These are phyloP conservation scores for Xestia xanthographa DNA, from an alignment of 2,888 invertebrate species.

Conservation along the genomic window DNA sequence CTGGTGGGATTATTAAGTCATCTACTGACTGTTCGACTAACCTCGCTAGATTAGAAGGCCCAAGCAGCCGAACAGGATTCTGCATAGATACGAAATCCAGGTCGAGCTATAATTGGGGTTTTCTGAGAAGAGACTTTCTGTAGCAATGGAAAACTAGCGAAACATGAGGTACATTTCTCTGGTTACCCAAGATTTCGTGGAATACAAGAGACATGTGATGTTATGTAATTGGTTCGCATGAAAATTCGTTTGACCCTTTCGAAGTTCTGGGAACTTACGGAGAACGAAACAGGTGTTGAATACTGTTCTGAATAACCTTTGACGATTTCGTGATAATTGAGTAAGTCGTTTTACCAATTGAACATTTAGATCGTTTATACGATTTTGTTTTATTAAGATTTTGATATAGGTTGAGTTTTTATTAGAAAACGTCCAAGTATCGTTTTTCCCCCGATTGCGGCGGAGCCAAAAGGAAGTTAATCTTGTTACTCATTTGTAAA, in stretches of 20 bases:
- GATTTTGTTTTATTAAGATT: neutral
- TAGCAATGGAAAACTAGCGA: no score
- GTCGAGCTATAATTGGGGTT: neutral
- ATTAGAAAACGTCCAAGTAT: neutral
- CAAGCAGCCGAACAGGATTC: neutral
- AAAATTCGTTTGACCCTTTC: slow-evolving; percentile 12
- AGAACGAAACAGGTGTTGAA: neutral
- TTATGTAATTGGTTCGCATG: neutral
- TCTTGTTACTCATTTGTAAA: neutral
- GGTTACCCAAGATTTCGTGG: neutral
- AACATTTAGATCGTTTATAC: neutral
- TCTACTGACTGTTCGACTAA: neutral
- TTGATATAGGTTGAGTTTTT: neutral
- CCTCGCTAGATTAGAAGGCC: neutral
- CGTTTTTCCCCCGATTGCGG: neutral
- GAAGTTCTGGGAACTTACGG: slow-evolving; percentile 3
- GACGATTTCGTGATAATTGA: neutral
- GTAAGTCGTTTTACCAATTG: neutral
- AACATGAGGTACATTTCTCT: neutral
- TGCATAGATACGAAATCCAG: neutral
- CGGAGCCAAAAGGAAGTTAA: neutral
- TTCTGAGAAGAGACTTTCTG: neutral
- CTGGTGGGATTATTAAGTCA: slow-evolving; percentile 1
- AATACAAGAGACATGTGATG: neutral
- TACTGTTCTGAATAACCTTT: neutral